Evolutionary conservation across 1,140 invertebrate species (phyloP), one percentile per base, ranked within the genome.

Genomic region (Philotrypesis tridentata): DNA sequence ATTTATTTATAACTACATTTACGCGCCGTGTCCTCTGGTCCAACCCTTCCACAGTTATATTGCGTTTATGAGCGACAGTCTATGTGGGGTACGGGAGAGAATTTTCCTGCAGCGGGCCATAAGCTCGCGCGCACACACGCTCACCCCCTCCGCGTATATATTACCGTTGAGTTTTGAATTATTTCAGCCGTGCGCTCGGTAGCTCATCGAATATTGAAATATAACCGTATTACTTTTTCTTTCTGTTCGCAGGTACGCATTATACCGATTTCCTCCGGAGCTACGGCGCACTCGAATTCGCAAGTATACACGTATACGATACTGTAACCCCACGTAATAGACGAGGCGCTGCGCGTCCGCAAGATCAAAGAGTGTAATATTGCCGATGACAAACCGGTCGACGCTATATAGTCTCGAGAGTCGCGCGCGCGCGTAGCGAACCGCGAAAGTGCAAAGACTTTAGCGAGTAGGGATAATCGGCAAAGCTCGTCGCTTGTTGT

Each of bases 1-100:
- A 92, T 92, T 92, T 92, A 92, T 92, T 92, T 92, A 92, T 92
- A 92, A 92, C 91, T 92, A 92, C 91, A 92, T 92, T 92, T 92
- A 91, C 90, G 89, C 89, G 90, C 89, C n/a, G 90, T 89, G 91
- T 90, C 86, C 89, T 88, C 87, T 84, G 82, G 86, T 90, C 88
- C 82, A 83, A 86, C 86, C 85, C 86, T 83, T 83, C 86, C 82
- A 85, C 88, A 87, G 91, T 91, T 91, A 92, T 91, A 92, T 91
- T 91, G 88, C 90, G 89, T 91, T 91, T 90, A 90, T 87, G 87
- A 67, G 9, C 3, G 11, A 29, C 79, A 40, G 25, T 43, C 63
- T 29, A 33, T 5, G 48, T 14, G 23, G 40, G 72, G 48, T 55
- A 14, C 14, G 43, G 48, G 65, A 43, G 33, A 17, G 21, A 72